Evolutionary conservation across 2,888 invertebrate genomes (phyloP).

Genomic region (Meteorus cinctellus): DNA sequence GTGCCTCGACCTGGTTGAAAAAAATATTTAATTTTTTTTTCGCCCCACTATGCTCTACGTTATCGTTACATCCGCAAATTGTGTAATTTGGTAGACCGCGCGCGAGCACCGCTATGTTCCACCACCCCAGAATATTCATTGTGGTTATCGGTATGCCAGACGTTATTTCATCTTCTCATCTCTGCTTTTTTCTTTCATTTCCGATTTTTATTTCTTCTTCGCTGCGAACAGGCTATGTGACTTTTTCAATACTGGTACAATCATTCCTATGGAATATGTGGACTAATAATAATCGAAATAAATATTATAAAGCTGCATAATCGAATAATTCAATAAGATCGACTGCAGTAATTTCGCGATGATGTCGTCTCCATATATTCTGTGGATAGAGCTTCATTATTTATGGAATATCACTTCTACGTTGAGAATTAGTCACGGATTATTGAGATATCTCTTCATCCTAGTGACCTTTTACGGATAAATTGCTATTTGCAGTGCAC

Average conservation of each 20-base stretch:
- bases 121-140: slow-evolving; percentile 58
- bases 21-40: slow-evolving; percentile 38
- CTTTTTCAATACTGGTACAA: not conserved
- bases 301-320: too few relatives aligned
- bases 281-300: not conserved
- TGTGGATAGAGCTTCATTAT: not conserved
- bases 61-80: slow-evolving; percentile 64
- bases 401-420: not conserved
- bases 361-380: not conserved
- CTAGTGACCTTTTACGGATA: slow-evolving; percentile 55
- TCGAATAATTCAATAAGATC: too few relatives aligned
- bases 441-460: slow-evolving; percentile 28
- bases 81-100: slow-evolving; percentile 60
- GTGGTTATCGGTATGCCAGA: slow-evolving; percentile 59
- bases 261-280: not conserved
- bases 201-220: not conserved
- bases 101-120: not conserved
- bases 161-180: slow-evolving; percentile 44
- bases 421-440: slow-evolving; percentile 1
- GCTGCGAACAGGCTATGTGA: not conserved
- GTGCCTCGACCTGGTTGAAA: slow-evolving; percentile 43
- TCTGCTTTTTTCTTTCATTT: slow-evolving; percentile 4
- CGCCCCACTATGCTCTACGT: slow-evolving; percentile 49
- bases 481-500: slow-evolving; percentile 67
- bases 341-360: not conserved